A percentile compares a stretch with the other conserved stretches of the same genome.
phyloP scores from a whole-genome alignment of 2,797 vertebrate genomes.

The Arvicola amphibius region DNA sequence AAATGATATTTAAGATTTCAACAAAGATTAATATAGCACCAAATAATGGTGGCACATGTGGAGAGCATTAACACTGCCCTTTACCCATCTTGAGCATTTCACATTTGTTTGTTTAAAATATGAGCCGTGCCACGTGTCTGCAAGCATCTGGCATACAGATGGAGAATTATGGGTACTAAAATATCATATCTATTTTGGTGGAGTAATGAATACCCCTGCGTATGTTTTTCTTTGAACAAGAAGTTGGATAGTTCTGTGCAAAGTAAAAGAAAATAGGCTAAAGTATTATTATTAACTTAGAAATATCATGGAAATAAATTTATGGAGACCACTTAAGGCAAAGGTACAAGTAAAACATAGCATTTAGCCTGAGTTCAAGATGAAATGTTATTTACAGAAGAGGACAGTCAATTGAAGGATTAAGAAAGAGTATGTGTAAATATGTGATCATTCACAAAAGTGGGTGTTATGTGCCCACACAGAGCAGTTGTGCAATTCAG shows the following conservation, averaged over 20 bases:
- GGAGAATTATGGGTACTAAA: conserved; percentile 82
- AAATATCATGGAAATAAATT: conserved; percentile 9
- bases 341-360: background rate
- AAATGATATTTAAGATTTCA: conserved; percentile 69
- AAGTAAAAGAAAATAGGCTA: background rate
- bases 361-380: background rate
- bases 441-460: background rate
- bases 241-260: conserved; percentile 66
- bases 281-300: conserved; percentile 46
- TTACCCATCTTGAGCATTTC: conserved; percentile 73
- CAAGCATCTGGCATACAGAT: conserved; percentile 83
- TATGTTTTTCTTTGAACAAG: conserved; percentile 78
- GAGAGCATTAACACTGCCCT: conserved; percentile 74
- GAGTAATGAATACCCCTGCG: conserved; percentile 76
- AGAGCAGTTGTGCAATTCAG: background rate
- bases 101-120: conserved; percentile 81
- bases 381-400: background rate
- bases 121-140: conserved; percentile 71
- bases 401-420: background rate
- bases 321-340: background rate
- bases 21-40: conserved; percentile 74
- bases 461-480: background rate
- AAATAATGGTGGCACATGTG: conserved; percentile 66
- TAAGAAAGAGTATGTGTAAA: background rate
- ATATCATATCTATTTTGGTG: conserved; percentile 82